A percentile compares a stretch with the other conserved stretches of the same genome.
phyloP scores from a whole-genome alignment of 2,797 vertebrate genomes.

The Nannoperca australis region DNA sequence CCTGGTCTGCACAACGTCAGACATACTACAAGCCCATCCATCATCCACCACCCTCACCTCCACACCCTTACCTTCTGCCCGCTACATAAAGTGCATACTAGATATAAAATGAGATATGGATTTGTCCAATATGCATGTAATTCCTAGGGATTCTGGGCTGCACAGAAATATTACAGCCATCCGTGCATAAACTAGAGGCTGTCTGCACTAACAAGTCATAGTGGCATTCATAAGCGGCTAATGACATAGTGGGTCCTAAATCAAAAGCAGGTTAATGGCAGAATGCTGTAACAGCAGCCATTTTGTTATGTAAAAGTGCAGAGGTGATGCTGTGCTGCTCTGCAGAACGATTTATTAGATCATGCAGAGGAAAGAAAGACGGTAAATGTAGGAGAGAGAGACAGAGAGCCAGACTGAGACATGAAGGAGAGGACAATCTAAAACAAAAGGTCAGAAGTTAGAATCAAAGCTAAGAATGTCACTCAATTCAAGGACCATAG shows the following conservation, averaged over 20 bases:
- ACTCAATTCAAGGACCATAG: constrained; percentile 7
- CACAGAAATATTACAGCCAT: not conserved
- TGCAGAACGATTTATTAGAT: constrained; percentile 45
- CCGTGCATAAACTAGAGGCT: not conserved
- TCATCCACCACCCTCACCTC: too few species aligned
- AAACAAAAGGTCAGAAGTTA: constrained; percentile 54
- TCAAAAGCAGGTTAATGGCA: constrained; percentile 54
- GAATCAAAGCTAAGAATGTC: constrained; percentile 22
- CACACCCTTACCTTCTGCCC: not conserved
- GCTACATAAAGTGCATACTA: not conserved
- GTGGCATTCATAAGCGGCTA: not conserved
- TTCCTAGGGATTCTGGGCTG: not conserved
- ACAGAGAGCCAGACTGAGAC: constrained; percentile 42
- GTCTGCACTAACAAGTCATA: not conserved
- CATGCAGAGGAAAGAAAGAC: constrained; percentile 23
- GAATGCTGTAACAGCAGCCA: constrained; percentile 31
- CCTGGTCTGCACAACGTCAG: not conserved
- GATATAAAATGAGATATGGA: not conserved
- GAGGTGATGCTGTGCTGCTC: constrained; percentile 36
- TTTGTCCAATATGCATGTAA: not conserved
- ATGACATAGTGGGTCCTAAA: constrained; percentile 34
- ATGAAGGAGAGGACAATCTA: constrained; percentile 40
- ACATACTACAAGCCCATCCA: too few species aligned
- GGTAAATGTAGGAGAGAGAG: constrained; percentile 21
- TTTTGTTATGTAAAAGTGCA: constrained; percentile 48